Evolutionary conservation across 2,113 vertebrate genomes (phyloP).

Genomic region (Uria aalge): DNA sequence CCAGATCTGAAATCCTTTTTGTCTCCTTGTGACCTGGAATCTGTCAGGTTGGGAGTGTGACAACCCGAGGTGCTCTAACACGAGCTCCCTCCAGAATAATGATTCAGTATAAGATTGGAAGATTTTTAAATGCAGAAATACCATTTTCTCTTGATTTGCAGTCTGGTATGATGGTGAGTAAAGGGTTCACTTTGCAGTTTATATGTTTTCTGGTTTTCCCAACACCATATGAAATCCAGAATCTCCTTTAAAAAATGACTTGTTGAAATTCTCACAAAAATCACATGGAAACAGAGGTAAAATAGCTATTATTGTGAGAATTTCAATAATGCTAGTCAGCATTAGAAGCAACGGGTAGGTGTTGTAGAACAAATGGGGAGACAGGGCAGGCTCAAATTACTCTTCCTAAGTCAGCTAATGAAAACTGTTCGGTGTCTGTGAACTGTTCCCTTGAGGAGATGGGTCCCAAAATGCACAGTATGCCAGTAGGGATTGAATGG

Average conservation of each 20-base stretch:
- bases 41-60: neutral
- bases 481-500: neutral
- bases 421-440: neutral
- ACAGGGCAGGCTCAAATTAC: neutral
- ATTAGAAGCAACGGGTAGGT: neutral
- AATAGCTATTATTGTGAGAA: neutral
- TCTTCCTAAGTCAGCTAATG: neutral
- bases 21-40: neutral
- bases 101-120: neutral
- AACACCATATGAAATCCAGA: neutral
- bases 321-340: neutral
- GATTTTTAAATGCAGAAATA: neutral
- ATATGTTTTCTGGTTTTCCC: neutral
- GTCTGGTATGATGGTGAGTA: neutral
- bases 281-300: neutral
- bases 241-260: neutral
- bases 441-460: neutral
- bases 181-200: neutral
- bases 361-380: neutral
- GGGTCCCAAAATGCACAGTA: neutral
- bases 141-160: neutral
- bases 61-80: neutral
- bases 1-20: neutral
- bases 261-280: neutral
- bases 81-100: neutral